Percentiles rank a stretch among this genome's conserved stretches.
These are phyloP conservation scores for Euplexia lucipara DNA, from an alignment of 2,888 invertebrate species.

Conservation along the genomic window DNA sequence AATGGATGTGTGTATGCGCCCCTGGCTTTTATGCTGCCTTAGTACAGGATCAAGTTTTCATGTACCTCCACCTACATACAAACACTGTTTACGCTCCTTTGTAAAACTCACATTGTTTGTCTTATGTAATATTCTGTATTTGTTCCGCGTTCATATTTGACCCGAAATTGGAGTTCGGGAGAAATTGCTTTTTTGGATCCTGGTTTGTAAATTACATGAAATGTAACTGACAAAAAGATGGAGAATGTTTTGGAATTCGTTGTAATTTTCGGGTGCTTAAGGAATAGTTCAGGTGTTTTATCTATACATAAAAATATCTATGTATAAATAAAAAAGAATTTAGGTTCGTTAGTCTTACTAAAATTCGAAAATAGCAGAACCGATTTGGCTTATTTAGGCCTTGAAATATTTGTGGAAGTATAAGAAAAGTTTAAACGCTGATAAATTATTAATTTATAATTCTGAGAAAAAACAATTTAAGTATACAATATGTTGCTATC, in stretches of 20 bases:
- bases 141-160: background rate
- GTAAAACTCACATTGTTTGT: slow-evolving; percentile 39
- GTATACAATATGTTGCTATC: too few relatives aligned
- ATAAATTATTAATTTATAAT: too few relatives aligned
- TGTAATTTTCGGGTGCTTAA: background rate
- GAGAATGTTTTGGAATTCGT: background rate
- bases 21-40: slow-evolving; percentile 48
- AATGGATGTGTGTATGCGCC: slow-evolving; percentile 54
- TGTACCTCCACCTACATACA: too few relatives aligned
- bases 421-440: too few relatives aligned
- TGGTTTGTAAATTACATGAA: background rate
- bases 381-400: too few relatives aligned
- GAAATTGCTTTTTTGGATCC: background rate
- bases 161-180: background rate
- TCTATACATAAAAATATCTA: too few relatives aligned
- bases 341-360: too few relatives aligned
- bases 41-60: slow-evolving; percentile 52
- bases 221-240: background rate
- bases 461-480: too few relatives aligned
- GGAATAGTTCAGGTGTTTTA: too few relatives aligned
- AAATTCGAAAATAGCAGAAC: too few relatives aligned
- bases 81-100: slow-evolving; percentile 41
- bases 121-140: slow-evolving; percentile 18
- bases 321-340: too few relatives aligned
- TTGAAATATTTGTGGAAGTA: too few relatives aligned